Evolutionary conservation across 2,888 invertebrate genomes (phyloP).

Genomic region (Himalopsyche anomala): DNA sequence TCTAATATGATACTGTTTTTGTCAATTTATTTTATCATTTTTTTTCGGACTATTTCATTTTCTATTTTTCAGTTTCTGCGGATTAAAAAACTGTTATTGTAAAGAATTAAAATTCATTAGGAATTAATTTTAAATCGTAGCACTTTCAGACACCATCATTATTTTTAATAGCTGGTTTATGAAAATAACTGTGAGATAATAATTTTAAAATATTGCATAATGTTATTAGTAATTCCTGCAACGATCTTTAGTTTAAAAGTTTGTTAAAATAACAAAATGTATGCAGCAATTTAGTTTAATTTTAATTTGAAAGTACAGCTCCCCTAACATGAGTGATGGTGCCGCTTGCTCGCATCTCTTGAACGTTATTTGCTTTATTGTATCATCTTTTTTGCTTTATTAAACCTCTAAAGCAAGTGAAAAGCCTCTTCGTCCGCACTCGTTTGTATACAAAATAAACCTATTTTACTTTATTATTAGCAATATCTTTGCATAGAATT

Average conservation of each 20-base stretch:
- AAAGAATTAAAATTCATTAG: no score
- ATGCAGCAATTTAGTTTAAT: conserved; percentile 33
- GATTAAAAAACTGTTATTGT: no score
- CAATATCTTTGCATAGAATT: conserved; percentile 66
- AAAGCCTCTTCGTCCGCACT: conserved; percentile 55
- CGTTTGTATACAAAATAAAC: conserved; percentile 57
- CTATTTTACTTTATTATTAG: conserved; percentile 65
- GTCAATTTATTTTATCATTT: no score
- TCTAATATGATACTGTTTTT: no score
- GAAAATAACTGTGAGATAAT: no score
- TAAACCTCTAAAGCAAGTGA: conserved; percentile 54
- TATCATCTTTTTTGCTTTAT: conserved; percentile 62
- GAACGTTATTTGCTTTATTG: conserved; percentile 58
- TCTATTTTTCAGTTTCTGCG: no score
- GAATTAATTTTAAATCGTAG: no score
- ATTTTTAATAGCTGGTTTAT: no score
- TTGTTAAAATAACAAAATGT: neutral
- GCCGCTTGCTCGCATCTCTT: conserved; percentile 50
- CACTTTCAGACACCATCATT: no score
- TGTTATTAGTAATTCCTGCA: neutral
- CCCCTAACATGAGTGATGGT: neutral
- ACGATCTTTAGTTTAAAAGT: neutral
- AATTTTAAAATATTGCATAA: no score
- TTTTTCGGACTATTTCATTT: no score
- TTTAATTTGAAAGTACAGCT: neutral